Percentiles rank a stretch among this genome's conserved stretches.
phyloP scores from a whole-genome alignment of 2,888 invertebrate species.

The Pilophorus perplexus region DNA sequence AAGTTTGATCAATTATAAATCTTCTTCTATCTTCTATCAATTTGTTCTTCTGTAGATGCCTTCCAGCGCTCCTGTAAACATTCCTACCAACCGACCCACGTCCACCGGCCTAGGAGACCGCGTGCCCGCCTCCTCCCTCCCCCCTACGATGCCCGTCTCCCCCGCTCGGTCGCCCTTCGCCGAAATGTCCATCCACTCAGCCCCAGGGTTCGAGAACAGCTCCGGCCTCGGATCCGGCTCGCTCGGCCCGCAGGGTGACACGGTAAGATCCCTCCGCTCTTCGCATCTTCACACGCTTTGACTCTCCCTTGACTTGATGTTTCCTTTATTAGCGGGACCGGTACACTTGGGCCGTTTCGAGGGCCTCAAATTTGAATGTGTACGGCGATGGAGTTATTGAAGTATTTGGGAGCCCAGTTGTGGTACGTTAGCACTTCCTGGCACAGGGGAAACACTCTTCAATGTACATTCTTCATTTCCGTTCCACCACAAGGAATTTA shows the following conservation, averaged over 20 bases:
- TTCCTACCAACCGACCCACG: constrained; percentile 66
- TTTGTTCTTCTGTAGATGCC: constrained; percentile 36
- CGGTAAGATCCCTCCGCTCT: constrained; percentile 41
- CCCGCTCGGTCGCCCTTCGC: constrained; percentile 43
- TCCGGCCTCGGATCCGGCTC: constrained; percentile 47
- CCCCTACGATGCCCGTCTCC: constrained; percentile 43
- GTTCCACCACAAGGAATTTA: too few species aligned
- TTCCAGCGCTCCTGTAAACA: constrained; percentile 56
- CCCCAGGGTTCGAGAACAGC: constrained; percentile 45
- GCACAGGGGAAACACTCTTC: too few species aligned
- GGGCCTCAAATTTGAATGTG: background rate
- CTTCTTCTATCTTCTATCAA: background rate
- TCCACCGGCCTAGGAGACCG: constrained; percentile 44
- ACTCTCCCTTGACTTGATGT: background rate
- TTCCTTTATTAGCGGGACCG: background rate
- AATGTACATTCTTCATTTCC: too few species aligned
- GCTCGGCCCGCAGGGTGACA: constrained; percentile 45
- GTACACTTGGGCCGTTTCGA: background rate
- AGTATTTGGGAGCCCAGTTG: constrained; percentile 19
- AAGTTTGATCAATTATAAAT: too few species aligned
- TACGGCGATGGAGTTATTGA: constrained; percentile 10
- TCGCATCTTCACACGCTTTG: too few species aligned
- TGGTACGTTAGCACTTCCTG: constrained; percentile 20
- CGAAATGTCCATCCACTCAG: constrained; percentile 48
- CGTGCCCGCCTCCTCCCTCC: constrained; percentile 46